Evolutionary conservation across 1,140 invertebrate species (phyloP).

Genomic region (Drosophila pseudoobscura): DNA sequence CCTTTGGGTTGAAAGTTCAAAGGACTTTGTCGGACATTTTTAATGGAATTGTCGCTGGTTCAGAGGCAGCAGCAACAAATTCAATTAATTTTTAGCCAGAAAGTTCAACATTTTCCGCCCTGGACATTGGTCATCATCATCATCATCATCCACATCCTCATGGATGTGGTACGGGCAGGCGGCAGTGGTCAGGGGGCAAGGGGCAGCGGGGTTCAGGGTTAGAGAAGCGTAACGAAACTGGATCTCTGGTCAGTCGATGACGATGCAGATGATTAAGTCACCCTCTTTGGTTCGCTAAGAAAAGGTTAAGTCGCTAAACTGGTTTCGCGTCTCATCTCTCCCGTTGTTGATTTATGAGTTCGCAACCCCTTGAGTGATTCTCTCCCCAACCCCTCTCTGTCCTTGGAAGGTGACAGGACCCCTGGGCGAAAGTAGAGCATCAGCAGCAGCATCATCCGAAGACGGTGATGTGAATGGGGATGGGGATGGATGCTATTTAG

Average conservation of each 20-base stretch:
- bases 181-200: no score
- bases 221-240: constrained; percentile 21
- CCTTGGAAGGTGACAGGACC: constrained; percentile 29
- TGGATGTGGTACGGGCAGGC: no score
- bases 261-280: constrained; percentile 5
- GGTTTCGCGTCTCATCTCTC: constrained; percentile 30
- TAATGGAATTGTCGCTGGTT: constrained; percentile 58
- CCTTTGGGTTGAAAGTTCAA: constrained; percentile 49
- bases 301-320: constrained; percentile 60
- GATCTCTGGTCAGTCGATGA: constrained; percentile 16
- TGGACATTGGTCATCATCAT: constrained; percentile 58
- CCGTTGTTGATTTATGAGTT: constrained; percentile 66
- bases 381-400: background rate
- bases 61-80: constrained; percentile 34
- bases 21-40: constrained; percentile 55
- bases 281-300: constrained; percentile 3
- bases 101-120: constrained; percentile 62
- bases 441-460: constrained; percentile 29
- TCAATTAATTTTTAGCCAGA: constrained; percentile 70
- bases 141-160: no score
- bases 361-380: constrained; percentile 36
- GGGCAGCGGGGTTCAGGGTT: background rate
- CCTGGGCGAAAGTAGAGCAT: constrained; percentile 55
- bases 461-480: background rate
- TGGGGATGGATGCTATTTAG: constrained; percentile 9